Conservation (phyloP, 2,113 vertebrate species). For the Pluvianellus socialis region DNA sequence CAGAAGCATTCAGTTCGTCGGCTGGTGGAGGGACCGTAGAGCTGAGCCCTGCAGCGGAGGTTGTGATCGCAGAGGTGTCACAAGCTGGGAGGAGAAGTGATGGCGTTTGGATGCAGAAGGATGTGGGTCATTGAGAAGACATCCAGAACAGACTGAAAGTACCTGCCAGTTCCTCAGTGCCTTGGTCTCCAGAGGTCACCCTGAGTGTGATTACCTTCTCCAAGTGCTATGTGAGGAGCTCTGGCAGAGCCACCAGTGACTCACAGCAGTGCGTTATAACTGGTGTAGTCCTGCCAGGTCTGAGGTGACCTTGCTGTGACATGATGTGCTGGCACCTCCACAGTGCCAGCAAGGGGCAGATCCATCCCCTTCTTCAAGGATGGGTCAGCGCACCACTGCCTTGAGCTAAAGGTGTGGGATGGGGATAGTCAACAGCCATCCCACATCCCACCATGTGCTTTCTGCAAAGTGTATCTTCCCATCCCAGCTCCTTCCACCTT, state of each 20-base stretch:
- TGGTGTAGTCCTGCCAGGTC: not conserved
- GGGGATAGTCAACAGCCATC: not conserved
- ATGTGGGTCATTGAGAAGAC: not conserved
- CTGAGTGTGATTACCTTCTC: not conserved
- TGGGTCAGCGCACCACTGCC: not conserved
- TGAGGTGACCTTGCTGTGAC: not conserved
- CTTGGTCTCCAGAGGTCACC: not conserved
- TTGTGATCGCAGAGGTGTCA: not conserved
- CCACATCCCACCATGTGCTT: not conserved
- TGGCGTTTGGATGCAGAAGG: not conserved
- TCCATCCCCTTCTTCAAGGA: not conserved
- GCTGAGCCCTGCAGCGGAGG: not conserved
- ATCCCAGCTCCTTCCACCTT: not conserved
- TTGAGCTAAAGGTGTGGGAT: not conserved
- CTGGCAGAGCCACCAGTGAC: not conserved
- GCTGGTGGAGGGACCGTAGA: not conserved
- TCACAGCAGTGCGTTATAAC: not conserved
- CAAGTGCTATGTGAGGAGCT: not conserved
- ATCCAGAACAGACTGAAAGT: not conserved
- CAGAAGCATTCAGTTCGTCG: not conserved
- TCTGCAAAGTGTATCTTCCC: not conserved
- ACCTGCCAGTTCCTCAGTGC: not conserved
- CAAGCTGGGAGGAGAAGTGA: not conserved
- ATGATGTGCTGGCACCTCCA: not conserved
- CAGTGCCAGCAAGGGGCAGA: not conserved